Base-by-base conservation (phyloP, 2,113 vertebrate species). In the Varanus salvator region DNA sequence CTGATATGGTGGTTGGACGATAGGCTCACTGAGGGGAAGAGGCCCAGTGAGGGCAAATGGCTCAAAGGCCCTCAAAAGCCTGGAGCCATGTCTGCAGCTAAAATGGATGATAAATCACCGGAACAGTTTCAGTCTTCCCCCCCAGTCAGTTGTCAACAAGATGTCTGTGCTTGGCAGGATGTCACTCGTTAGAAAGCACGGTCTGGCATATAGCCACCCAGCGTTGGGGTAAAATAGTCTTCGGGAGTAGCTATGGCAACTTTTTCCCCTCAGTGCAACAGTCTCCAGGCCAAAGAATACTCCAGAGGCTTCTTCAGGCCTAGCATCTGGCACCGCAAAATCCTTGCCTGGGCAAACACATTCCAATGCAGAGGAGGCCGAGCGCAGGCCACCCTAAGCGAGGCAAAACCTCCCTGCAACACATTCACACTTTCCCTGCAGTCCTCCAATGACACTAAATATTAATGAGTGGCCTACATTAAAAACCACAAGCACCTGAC, bases 391-490 rank as follows among this genome's bases (percentile, higher is more conserved):
- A 15, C 34, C 74, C 64, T 69, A 48, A 60, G 52, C 25, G 23
- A 83, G 68, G 54, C 48, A 6, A 25, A 77, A 48, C 31, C 72
- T 77, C 81, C 72, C 57, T n/a, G 6, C 72, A 14, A 8, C 72
- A 54, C 44, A 84, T 17, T 69, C 82, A 66, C 72, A 68, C 81
- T 77, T 54, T 68, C 88, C 74, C 3, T 77, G 48, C 89, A 71
- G 74, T 66, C 87, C 88, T 90, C 75, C 72, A 71, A 91, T 0
- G 89, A 88, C 86, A 92, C 81, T 95, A 92, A 94, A 87, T 93
- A 92, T 86, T 94, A 94, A 94, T 92, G 93, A 84, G 90, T 94
- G 93, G 88, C 94, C 93, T 96, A 91, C 54, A 95, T 93, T 89
- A 93, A 89, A 76, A 44, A 74, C 91, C 87, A 82, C 80, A 78